phyloP scores from a whole-genome alignment of 2,113 vertebrate genomes.

The Peucedramus taeniatus region DNA sequence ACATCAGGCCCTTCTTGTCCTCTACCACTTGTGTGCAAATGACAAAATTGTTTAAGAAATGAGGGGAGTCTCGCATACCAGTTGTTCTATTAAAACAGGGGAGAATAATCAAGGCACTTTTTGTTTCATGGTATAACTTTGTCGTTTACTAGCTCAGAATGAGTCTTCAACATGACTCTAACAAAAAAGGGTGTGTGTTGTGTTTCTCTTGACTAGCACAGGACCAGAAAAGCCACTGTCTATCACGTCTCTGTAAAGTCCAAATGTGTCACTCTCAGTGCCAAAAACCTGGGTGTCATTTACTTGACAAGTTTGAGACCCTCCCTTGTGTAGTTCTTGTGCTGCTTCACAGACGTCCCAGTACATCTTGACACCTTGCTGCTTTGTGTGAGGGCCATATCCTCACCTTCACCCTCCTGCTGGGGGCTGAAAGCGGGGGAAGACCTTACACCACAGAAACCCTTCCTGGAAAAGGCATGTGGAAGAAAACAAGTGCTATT shows the following conservation, averaged over 20 bases:
- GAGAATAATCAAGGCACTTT: neutral
- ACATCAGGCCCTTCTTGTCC: neutral
- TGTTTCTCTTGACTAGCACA: neutral
- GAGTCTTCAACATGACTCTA: neutral
- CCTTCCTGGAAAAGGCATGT: neutral
- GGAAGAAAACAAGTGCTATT: neutral
- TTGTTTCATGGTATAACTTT: neutral
- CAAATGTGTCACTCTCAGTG: neutral
- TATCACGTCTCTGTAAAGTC: neutral
- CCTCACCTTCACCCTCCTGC: neutral
- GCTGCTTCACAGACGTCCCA: neutral
- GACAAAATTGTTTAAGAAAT: neutral
- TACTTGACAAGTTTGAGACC: neutral
- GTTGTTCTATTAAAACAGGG: neutral
- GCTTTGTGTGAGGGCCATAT: neutral
- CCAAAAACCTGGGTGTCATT: constrained; percentile 16
- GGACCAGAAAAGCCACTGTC: constrained; percentile 17
- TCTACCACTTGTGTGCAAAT: neutral
- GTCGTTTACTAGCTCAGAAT: neutral
- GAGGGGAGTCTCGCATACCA: neutral
- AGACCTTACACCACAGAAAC: neutral
- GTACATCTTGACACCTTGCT: neutral
- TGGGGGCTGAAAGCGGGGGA: neutral
- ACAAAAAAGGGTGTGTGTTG: neutral
- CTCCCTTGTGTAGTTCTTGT: neutral